Conservation (phyloP, 1,140 invertebrate species). For the Periplaneta americana region DNA sequence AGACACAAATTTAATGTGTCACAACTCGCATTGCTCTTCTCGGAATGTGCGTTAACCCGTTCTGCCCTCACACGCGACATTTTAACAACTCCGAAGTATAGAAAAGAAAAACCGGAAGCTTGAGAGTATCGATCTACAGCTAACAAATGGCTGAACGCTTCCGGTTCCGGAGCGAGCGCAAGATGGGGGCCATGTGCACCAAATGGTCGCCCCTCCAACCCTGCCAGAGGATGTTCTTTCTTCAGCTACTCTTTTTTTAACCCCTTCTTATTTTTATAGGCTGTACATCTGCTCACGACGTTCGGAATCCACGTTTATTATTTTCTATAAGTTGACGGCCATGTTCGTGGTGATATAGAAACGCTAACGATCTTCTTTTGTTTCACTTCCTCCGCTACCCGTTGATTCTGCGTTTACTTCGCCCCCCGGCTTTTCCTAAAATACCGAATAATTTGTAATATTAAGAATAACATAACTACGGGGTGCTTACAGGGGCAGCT, state of each 20-base stretch:
- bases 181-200: not conserved
- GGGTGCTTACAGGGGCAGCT: no score
- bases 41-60: not conserved
- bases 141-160: not conserved
- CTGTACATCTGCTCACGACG: not conserved
- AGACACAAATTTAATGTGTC: not conserved
- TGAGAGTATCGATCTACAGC: not conserved
- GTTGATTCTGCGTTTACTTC: no score
- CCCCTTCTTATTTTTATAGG: not conserved
- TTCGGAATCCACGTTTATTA: not conserved
- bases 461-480: no score
- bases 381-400: no score
- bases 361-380: no score
- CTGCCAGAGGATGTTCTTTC: not conserved
- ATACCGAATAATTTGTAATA: no score
- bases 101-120: not conserved
- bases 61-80: not conserved
- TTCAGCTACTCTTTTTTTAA: not conserved
- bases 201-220: not conserved
- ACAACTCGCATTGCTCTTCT: not conserved
- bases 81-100: not conserved
- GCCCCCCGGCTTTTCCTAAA: no score
- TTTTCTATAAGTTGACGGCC: no score
- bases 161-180: not conserved
- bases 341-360: no score